Evolutionary conservation across 2,888 invertebrate species (phyloP), one percentile per base, ranked within the genome.

Genomic region (Sarcophaga rosellei): DNA sequence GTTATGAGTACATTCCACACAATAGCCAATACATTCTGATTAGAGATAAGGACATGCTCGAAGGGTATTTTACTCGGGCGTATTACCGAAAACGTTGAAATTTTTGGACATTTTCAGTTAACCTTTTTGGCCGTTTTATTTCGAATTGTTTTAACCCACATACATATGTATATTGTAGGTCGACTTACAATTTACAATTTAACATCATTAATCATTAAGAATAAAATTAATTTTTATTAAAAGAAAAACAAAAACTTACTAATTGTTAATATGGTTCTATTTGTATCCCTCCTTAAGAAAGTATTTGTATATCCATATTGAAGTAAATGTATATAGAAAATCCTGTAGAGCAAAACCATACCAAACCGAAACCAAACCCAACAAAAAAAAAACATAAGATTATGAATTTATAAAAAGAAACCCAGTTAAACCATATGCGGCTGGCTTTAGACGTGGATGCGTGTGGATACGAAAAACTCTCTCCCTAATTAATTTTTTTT

Each of bases 261-360:
- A 86, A 82, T 82, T 80, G 85, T 63, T 86, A 84, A 75, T 84
- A 74, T 85, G 85, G 81, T 85, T 85, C 85, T 85, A 81, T 85
- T 85, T 85, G 76, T 83, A 80, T 86, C 74, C 85, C 86, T 35
- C 35, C 35, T 35, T 35, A 35, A 8, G 72, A 83, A 61, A 53
- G 53, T 53, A 3, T 53, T 17, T 53, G 17, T 53, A 17, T 53
- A 53, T 53, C 17, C 17, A 53, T 17, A 61, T 79, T 79, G 68
- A 86, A 82, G 79, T 79, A 79, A 84, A 75, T 82, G 66, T 86
- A 70, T 77, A 77, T 81, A 85, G 77, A 81, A 85, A 74, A n/a
- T 78, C 85, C 81, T 78, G 81, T 81, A 84, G 84, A 84, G 65
- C 79, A 79, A 78, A 77, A 78, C 59, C 4, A 63, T n/a, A 57